Base-by-base conservation (phyloP, 35 echinoderm and acorn worm genomes). In the Apostichopus californicus region DNA sequence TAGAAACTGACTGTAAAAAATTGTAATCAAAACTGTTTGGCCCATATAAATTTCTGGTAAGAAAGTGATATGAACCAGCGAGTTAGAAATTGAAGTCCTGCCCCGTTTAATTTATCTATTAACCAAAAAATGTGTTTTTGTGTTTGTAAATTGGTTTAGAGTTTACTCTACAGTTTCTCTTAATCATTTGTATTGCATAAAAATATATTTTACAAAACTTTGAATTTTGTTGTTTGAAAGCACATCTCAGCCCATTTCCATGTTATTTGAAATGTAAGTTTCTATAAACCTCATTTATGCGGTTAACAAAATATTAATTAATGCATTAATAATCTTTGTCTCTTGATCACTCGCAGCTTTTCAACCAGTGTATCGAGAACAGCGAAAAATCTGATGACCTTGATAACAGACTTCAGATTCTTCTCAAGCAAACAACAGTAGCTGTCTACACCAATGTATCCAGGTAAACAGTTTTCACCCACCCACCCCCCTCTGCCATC, bases 371-470 rank as follows among this genome's bases (percentile, higher is more conserved):
- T 80, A 96, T 98, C 34, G 97, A 98, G 79, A 98, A 64, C 91
- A 98, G 95, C 83, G 95, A 98, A 71, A 98, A 98, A 88, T 94
- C 89, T 82, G 95, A 96, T 91, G 95, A 98, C 88, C 91, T 98
- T 5, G 63, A 91, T 59, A 60, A 71, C 8, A 91, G 97, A 34
- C 93, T 98, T 0, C 56, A 93, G 81, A 96, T 95, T 56, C 82
- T 96, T 6, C 89, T 96, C 3, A 77, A 83, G 8, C 91, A 96
- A 81, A 94, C 97, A 57, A 98, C 97, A 1, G 92, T 98, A 4
- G 91, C 93, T 13, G 94, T 96, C 61, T 96, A 96, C 87, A 94
- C 95, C 70, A 98, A 98, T 83, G 95, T 98, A 12, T 94, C 97
- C 54, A 95, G 95, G 95, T 96, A 77, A 54, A 54, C 12, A 25